A percentile compares a stretch with the other conserved stretches of the same genome.
Conservation (phyloP, 2,888 invertebrate species). For the Galeruca laticollis region DNA sequence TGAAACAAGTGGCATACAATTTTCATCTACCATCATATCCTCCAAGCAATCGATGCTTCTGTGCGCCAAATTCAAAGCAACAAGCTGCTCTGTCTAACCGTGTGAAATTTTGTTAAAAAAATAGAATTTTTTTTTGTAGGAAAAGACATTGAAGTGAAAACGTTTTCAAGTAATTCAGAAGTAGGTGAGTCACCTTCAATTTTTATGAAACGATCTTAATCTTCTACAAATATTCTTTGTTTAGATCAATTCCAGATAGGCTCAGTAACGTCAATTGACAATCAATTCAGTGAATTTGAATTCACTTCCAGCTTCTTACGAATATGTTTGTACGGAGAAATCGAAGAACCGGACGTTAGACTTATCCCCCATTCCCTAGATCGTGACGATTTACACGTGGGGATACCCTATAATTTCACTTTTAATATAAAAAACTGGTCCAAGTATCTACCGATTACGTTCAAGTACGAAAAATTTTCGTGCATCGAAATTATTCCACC, state of each 20-base stretch:
- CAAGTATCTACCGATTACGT: slow-evolving; percentile 50
- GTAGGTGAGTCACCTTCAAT: slow-evolving; percentile 21
- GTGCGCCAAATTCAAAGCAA: too few species aligned
- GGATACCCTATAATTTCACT: slow-evolving; percentile 56
- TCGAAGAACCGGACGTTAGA: slow-evolving; percentile 67
- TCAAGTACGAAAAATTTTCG: slow-evolving; percentile 54
- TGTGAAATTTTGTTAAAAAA: too few species aligned
- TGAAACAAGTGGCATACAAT: too few species aligned
- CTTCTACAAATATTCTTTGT: neutral
- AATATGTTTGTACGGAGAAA: slow-evolving; percentile 71
- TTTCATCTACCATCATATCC: too few species aligned
- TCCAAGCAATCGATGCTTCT: too few species aligned
- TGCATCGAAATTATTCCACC: slow-evolving; percentile 56
- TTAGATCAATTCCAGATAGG: slow-evolving; percentile 38
- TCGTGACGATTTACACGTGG: slow-evolving; percentile 66
- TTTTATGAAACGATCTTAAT: neutral
- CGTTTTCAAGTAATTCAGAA: slow-evolving; percentile 36
- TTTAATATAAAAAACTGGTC: slow-evolving; percentile 54
- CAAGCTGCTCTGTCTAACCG: too few species aligned
- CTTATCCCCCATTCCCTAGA: slow-evolving; percentile 68
- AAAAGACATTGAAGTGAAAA: slow-evolving; percentile 40
- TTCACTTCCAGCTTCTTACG: slow-evolving; percentile 48
- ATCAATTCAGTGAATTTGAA: slow-evolving; percentile 24
- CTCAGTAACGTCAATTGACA: slow-evolving; percentile 13
- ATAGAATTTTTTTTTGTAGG: slow-evolving; percentile 33